Percentiles rank a stretch among this genome's conserved stretches.
Evolutionary conservation across 2,888 invertebrate genomes (phyloP).

Genomic region (Lasioglossum pauxillum): DNA sequence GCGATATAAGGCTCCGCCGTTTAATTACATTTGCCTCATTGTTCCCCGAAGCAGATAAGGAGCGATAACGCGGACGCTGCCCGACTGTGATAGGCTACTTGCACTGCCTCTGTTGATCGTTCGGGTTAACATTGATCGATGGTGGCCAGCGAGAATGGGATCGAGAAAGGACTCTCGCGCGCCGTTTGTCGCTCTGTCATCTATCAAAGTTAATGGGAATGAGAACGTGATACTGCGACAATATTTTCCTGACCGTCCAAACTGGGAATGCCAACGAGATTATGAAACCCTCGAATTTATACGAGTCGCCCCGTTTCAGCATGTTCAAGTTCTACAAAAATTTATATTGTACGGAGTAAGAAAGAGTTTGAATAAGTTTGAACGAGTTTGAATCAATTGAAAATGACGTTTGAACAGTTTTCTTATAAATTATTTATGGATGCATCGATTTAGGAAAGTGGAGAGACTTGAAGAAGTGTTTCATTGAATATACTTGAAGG

Average conservation of each 20-base stretch:
- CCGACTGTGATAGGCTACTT: neutral
- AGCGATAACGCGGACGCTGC: conserved; percentile 11
- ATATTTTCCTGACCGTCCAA: neutral
- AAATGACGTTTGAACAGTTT: neutral
- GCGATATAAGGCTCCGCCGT: conserved; percentile 37
- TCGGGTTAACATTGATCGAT: conserved; percentile 16
- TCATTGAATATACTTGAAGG: neutral
- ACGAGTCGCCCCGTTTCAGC: neutral
- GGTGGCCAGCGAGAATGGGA: neutral
- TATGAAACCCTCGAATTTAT: neutral
- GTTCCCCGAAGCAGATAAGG: conserved; percentile 46
- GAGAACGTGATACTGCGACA: neutral
- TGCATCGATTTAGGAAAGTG: neutral
- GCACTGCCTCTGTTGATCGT: conserved; percentile 10
- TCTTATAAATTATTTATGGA: neutral
- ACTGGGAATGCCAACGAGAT: neutral
- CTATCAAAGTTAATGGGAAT: conserved; percentile 3
- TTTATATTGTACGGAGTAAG: neutral
- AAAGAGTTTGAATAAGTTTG: neutral
- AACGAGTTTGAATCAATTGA: neutral
- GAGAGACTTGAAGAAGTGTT: neutral
- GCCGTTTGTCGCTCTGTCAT: neutral
- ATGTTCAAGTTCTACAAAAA: neutral
- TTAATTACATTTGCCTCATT: conserved; percentile 60
- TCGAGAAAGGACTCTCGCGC: neutral